A percentile compares a stretch with the other conserved stretches of the same genome.
These are phyloP conservation scores for Siniperca scherzeri DNA, from an alignment of 2,797 vertebrate species.

Conservation along the genomic window DNA sequence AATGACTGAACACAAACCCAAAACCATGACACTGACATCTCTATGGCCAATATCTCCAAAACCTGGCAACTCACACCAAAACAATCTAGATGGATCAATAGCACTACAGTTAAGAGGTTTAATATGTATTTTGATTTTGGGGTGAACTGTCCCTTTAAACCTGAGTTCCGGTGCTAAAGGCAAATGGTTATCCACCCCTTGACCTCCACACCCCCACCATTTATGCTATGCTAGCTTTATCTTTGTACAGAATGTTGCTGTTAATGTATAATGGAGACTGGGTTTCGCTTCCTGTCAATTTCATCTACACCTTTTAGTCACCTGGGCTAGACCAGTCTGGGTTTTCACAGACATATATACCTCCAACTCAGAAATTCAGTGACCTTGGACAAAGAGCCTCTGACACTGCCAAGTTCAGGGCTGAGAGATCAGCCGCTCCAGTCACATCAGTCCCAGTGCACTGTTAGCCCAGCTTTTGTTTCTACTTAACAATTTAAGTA, in stretches of 20 bases:
- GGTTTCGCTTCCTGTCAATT: constrained; percentile 15
- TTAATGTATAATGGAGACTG: background rate
- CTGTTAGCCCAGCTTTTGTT: too few species aligned
- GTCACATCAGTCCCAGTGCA: background rate
- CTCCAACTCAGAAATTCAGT: background rate
- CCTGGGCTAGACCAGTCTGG: background rate
- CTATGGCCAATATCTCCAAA: too few species aligned
- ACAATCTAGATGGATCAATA: too few species aligned
- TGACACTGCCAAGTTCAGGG: background rate
- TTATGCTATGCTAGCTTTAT: background rate
- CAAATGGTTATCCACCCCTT: background rate
- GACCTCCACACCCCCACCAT: background rate
- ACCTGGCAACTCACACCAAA: too few species aligned
- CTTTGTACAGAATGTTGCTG: background rate
- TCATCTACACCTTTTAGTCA: background rate
- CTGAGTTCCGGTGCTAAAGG: background rate
- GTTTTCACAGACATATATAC: background rate
- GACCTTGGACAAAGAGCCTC: background rate
- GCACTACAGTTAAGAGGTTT: too few species aligned
- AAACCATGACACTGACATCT: too few species aligned
- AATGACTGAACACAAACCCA: too few species aligned
- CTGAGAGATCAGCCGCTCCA: background rate
- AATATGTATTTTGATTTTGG: too few species aligned
- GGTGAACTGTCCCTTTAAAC: background rate
- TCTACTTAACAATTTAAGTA: too few species aligned